phyloP scores from a whole-genome alignment of 2,888 invertebrate species.

The Podabrus alpinus region DNA sequence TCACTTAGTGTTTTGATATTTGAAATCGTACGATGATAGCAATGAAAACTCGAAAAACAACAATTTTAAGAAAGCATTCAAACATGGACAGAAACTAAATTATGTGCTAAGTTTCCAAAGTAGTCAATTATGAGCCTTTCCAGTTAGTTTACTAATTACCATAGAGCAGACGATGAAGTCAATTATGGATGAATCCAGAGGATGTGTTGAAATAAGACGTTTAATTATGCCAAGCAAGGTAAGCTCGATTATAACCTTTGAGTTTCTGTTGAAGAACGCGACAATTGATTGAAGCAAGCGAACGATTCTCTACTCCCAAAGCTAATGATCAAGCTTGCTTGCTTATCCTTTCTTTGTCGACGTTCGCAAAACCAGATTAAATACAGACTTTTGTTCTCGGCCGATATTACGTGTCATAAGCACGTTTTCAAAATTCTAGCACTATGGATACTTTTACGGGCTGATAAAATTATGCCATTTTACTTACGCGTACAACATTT shows the following conservation, averaged over 20 bases:
- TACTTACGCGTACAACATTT: neutral
- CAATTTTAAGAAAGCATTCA: neutral
- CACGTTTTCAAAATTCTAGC: neutral
- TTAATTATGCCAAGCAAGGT: conserved; percentile 30
- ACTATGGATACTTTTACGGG: neutral
- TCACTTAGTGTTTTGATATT: too few species aligned
- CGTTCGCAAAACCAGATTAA: conserved; percentile 17
- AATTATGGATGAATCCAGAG: neutral
- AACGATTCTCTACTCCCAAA: conserved; percentile 17
- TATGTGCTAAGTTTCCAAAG: neutral
- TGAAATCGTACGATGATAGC: too few species aligned
- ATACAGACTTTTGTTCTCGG: conserved; percentile 1
- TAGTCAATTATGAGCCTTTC: neutral
- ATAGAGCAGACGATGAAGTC: neutral
- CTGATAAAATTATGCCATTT: conserved; percentile 1
- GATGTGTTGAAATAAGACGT: conserved; percentile 27
- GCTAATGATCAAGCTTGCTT: conserved; percentile 27
- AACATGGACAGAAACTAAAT: neutral
- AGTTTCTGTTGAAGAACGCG: conserved; percentile 27
- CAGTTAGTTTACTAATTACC: neutral
- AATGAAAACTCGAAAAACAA: neutral
- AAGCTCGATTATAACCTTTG: conserved; percentile 26
- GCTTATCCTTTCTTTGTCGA: conserved; percentile 19
- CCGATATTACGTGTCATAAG: neutral
- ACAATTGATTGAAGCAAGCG: conserved; percentile 30